Evolutionary conservation across 2,113 vertebrate genomes (phyloP).

Genomic region (Gymnobelideus leadbeateri): DNA sequence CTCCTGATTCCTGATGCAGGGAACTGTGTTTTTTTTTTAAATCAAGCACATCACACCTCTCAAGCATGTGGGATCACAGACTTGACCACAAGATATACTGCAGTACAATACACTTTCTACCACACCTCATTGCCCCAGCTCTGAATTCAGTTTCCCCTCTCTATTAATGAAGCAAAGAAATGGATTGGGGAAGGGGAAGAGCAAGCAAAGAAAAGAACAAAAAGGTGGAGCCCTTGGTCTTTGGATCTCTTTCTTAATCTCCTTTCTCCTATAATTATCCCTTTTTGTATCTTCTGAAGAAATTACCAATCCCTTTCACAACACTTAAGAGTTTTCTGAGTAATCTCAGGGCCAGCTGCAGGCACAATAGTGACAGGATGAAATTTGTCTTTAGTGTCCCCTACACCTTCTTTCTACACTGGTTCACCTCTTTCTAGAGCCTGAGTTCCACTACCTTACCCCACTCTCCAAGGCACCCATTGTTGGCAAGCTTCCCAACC

Average conservation of each 20-base stretch:
- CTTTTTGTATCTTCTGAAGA: conserved; percentile 49
- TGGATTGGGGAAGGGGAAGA: not conserved
- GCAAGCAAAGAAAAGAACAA: not conserved
- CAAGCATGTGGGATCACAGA: not conserved
- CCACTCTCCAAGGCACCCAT: not conserved
- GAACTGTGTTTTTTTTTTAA: not conserved
- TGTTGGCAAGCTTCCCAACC: not conserved
- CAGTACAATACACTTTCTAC: not conserved
- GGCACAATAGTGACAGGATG: not conserved
- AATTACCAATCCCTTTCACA: not conserved
- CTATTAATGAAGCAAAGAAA: conserved; percentile 25
- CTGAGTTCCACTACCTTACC: not conserved
- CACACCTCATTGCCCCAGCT: not conserved
- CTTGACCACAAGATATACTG: not conserved
- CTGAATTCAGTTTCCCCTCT: conserved; percentile 13
- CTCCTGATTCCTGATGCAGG: not conserved
- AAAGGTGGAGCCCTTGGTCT: not conserved
- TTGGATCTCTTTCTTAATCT: conserved; percentile 13
- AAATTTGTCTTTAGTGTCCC: not conserved
- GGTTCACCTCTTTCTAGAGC: not conserved
- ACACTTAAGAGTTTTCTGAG: conserved; percentile 34
- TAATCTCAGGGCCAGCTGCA: not conserved
- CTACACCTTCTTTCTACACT: not conserved
- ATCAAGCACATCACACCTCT: not conserved
- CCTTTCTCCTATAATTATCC: not conserved